Conservation (phyloP, 2,888 invertebrate species). For the Dicyrtomina minuta region DNA sequence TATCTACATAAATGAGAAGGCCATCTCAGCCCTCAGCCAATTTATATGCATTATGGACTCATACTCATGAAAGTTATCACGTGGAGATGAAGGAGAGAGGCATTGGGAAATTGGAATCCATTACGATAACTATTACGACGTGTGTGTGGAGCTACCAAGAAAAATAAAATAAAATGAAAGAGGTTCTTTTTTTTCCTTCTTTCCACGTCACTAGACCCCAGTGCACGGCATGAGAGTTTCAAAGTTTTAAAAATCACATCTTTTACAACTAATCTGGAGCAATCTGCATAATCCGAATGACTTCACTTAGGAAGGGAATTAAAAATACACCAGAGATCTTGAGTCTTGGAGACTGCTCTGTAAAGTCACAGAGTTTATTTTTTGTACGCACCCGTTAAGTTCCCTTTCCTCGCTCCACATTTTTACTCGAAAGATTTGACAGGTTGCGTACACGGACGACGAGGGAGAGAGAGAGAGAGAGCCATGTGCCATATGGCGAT, state of each 20-base stretch:
- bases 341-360: neutral
- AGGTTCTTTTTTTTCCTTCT: too few species aligned
- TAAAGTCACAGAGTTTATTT: too few species aligned
- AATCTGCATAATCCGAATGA: slow-evolving; percentile 27
- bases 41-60: too few species aligned
- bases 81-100: too few species aligned
- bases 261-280: slow-evolving; percentile 22
- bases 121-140: too few species aligned
- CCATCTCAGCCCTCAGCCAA: too few species aligned
- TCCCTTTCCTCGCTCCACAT: slow-evolving; percentile 18
- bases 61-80: too few species aligned
- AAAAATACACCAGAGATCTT: slow-evolving; percentile 21
- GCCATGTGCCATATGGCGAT: slow-evolving; percentile 25
- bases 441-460: slow-evolving; percentile 19
- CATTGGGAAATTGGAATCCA: too few species aligned
- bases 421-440: slow-evolving; percentile 29
- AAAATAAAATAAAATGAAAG: too few species aligned
- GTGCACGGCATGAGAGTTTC: neutral
- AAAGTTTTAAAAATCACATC: neutral
- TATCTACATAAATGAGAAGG: too few species aligned
- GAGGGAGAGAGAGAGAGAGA: neutral
- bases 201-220: neutral
- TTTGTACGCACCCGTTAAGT: too few species aligned
- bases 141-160: too few species aligned
- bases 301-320: slow-evolving; percentile 14